Evolutionary conservation across 2,888 invertebrate species (phyloP).

Genomic region (Uloborus plumipes): DNA sequence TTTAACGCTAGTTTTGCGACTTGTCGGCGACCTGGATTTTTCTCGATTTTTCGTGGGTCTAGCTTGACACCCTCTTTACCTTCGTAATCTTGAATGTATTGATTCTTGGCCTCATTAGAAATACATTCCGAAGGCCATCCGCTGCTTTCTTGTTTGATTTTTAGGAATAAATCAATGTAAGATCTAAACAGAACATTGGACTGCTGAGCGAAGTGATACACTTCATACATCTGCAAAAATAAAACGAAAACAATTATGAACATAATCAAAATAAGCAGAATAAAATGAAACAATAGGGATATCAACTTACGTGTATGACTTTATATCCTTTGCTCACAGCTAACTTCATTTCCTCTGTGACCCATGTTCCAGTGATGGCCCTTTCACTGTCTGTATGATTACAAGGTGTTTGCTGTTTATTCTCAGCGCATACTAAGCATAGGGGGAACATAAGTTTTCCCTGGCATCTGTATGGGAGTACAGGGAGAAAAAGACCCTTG

Average conservation of each 20-base stretch:
- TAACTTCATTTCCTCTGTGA: slow-evolving; percentile 67
- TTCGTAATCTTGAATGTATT: neutral
- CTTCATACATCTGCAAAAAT: neutral
- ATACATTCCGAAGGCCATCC: no score
- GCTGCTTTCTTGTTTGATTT: slow-evolving; percentile 7
- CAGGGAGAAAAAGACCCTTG: slow-evolving; percentile 7
- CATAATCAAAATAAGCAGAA: no score
- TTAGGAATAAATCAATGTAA: neutral
- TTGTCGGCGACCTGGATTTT: neutral
- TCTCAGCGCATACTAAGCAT: slow-evolving; percentile 64
- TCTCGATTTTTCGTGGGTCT: neutral
- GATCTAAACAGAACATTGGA: neutral
- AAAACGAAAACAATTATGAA: no score
- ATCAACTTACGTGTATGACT: slow-evolving; percentile 11
- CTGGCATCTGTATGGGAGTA: slow-evolving; percentile 32
- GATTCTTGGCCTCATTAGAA: no score
- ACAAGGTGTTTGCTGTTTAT: slow-evolving; percentile 64
- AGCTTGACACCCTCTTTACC: slow-evolving; percentile 1
- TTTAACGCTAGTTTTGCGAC: slow-evolving; percentile 11
- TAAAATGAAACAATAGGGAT: no score
- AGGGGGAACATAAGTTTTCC: slow-evolving; percentile 59
- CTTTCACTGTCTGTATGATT: slow-evolving; percentile 66
- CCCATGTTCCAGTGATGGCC: slow-evolving; percentile 67
- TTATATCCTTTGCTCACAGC: slow-evolving; percentile 67
- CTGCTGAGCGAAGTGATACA: neutral